Base-by-base conservation (phyloP, 2,888 invertebrate genomes). In the Chloromyia formosa region DNA sequence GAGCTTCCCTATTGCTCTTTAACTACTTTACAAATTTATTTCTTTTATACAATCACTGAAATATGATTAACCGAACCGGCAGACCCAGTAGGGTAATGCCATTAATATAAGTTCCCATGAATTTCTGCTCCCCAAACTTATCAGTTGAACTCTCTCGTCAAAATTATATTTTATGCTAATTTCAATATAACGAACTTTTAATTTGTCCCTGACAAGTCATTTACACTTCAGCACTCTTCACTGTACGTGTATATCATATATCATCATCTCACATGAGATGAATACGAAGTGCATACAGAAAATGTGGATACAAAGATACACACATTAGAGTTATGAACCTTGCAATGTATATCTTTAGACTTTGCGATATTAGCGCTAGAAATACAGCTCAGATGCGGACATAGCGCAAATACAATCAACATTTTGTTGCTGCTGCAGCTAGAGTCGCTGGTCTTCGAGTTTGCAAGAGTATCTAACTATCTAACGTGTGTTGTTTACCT, bases 141-240 rank as follows among this genome's bases (percentile, higher is more conserved):
- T 35, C 7, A 35, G 27, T 4, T 35, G 27, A 35, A 35, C 27
- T 4, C 27, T 35, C 7, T 35, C 27, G 27, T 35, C 7, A 7
- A 58, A 71, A 58, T 40, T 42, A 71, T 40, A 71, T 53, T 71
- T 20, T 71, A 71, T 71, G 71, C 20, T 71, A 71, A 71, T 71
- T 71, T 40, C 56, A 40, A 42, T 40, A 20, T 56, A 56, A 71
- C 58, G 71, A 58, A 71, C 71, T 71, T 71, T 71, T 71, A 71
- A 71, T 71, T 71, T 71, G 71, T 56, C 71, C 71, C 71, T 71
- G 71, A 58, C 56, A 56, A 42, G 56, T 56, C 56, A 58, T 71
- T 71, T 20, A 20, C 56, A 71, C 56, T 40, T 56, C 40, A 71
- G 22, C 20, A 58, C 40, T 40, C 40, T 22, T 35, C 40, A 71